Evolutionary conservation across 2,888 invertebrate genomes (phyloP), one percentile per base, ranked within the genome.

Genomic region (Mythimna loreyi): DNA sequence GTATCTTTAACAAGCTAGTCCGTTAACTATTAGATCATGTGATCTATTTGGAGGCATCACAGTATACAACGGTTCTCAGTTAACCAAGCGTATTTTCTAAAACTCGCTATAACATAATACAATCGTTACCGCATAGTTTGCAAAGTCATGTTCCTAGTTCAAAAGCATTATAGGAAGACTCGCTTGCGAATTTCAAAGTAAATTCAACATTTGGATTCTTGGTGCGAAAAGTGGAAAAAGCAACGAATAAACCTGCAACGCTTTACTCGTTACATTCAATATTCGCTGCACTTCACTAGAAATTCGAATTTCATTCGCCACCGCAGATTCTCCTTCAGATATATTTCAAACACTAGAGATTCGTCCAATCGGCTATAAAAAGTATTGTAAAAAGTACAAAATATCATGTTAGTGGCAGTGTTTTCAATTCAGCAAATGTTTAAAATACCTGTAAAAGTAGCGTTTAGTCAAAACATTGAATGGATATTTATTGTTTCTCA

Each of bases 301-400:
- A 80, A 80, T 83, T 70, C 85, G 83, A 71, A 78, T 78, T 83
- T 83, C 81, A 76, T 84, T 78, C 65, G 73, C 84, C 55, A 71
- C 81, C 70, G 77, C 67, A 85, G 81, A 80, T 74, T 80, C 70
- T 76, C 64, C 72, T 76, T 85, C 71, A 80, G 79, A 82, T 84
- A 82, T 82, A 85, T 84, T 85, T 84, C 82, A 84, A 85, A 84
- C 84, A 84, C 77, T 80, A 74, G 75, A 82, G 78, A 85, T 80
- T 84, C 82, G 78, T 75, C 75, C 78, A 78, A 86, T 82, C 77
- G 78, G 63, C 79, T 78, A 70, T 79, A 83, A 83, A 82, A 87
- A 85, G 83, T 84, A 84, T 84, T 72, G 75, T 80, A 84, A 86
- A 79, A 86, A 77, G 80, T 72, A 76, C 56, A 67, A 59, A 83